Conservation (phyloP, 2,113 vertebrate genomes). For the Potamarius usumacintae region DNA sequence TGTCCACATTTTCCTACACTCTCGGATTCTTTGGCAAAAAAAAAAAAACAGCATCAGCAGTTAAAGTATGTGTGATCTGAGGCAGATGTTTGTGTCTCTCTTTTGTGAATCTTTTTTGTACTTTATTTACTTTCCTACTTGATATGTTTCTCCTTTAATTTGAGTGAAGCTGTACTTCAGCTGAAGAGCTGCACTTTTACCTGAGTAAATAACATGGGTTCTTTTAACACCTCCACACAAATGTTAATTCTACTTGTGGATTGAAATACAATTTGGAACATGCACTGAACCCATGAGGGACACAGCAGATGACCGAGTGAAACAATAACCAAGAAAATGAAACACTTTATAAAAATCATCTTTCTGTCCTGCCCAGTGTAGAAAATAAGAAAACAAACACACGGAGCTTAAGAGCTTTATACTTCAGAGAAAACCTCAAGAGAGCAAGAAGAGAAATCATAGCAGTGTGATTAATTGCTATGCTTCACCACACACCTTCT, state of each 20-base stretch:
- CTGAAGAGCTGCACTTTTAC: neutral
- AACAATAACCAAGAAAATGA: neutral
- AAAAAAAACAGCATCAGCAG: neutral
- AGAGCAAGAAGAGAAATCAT: neutral
- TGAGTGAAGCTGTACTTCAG: neutral
- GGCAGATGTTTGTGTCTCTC: neutral
- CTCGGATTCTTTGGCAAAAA: neutral
- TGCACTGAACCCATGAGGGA: neutral
- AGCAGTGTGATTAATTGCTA: slow-evolving; percentile 45
- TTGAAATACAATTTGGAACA: neutral
- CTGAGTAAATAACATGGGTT: neutral
- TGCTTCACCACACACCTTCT: slow-evolving; percentile 38
- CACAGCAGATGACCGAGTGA: neutral
- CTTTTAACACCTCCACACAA: neutral
- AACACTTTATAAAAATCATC: neutral
- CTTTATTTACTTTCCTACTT: neutral
- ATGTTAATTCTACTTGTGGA: neutral
- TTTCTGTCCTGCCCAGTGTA: neutral
- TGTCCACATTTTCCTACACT: neutral
- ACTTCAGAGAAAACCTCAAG: slow-evolving; percentile 16
- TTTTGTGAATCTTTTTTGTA: neutral
- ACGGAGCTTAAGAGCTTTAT: neutral
- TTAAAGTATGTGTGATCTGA: neutral
- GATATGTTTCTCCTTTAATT: neutral
- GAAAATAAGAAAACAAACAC: slow-evolving; percentile 5